Evolutionary conservation across 2,113 vertebrate genomes (phyloP).

Genomic region (Malurus alboscapulatus): DNA sequence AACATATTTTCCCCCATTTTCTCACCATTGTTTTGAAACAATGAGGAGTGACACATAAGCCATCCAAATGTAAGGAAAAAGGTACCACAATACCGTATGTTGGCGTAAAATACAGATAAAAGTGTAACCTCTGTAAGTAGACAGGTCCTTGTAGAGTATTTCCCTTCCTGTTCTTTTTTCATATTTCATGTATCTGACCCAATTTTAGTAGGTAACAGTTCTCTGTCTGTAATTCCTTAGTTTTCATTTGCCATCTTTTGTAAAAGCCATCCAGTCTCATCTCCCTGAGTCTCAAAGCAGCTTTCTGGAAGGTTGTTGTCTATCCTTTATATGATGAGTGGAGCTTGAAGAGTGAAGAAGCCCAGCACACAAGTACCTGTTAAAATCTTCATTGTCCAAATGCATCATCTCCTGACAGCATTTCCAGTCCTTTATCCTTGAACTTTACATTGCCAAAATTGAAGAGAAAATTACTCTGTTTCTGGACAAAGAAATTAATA

Average conservation of each 20-base stretch:
- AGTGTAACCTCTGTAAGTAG: not conserved
- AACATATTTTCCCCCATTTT: not conserved
- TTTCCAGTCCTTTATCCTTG: not conserved
- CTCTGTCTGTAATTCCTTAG: not conserved
- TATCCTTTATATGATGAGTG: not conserved
- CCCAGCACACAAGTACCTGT: not conserved
- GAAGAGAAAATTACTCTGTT: not conserved
- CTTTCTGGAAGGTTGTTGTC: not conserved
- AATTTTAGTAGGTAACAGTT: not conserved
- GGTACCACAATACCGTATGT: not conserved
- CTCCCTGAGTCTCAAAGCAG: not conserved
- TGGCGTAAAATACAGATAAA: not conserved
- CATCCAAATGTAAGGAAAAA: not conserved
- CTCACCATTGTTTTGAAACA: slow-evolving; percentile 29
- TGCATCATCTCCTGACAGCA: not conserved
- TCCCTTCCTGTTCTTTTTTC: not conserved
- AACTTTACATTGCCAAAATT: not conserved
- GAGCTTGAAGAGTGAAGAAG: not conserved
- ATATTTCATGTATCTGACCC: not conserved
- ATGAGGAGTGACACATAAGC: not conserved
- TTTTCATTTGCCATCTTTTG: not conserved
- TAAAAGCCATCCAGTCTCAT: not conserved
- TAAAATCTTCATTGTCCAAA: not conserved
- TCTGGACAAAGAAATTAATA: not conserved
- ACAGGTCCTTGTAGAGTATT: not conserved